phyloP scores from a whole-genome alignment of 2,797 vertebrate species.

The Rhinoraja longicauda region DNA sequence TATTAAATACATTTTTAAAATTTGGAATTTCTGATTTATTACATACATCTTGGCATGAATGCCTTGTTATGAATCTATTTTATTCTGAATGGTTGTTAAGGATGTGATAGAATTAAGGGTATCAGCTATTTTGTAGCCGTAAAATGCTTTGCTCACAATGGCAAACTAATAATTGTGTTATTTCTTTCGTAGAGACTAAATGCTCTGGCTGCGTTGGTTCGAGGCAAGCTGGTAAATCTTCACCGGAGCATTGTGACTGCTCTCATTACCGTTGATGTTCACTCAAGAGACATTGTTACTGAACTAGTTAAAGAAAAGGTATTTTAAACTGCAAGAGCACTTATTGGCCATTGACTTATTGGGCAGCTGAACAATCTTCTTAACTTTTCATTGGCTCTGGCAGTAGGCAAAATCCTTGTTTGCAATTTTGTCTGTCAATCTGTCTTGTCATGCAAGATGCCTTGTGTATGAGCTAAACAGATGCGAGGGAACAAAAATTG shows the following conservation, averaged over 20 bases:
- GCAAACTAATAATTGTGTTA: slow-evolving; percentile 15
- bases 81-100: background rate
- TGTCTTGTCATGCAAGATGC: too few species aligned
- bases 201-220: slow-evolving; percentile 70
- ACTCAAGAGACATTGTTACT: slow-evolving; percentile 77
- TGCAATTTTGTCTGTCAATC: too few species aligned
- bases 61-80: background rate
- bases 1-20: background rate
- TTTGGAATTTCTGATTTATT: background rate
- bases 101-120: background rate
- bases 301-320: slow-evolving; percentile 71
- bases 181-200: slow-evolving; percentile 67
- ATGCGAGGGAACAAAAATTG: too few species aligned
- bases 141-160: background rate
- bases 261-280: slow-evolving; percentile 76
- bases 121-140: background rate
- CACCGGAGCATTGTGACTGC: slow-evolving; percentile 80
- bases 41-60: background rate
- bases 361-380: background rate
- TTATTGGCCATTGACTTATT: background rate
- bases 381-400: background rate
- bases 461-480: too few species aligned
- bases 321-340: slow-evolving; percentile 17
- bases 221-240: slow-evolving; percentile 67
- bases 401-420: too few species aligned